Percentiles rank a stretch among this genome's conserved stretches.
These are phyloP conservation scores for Cyprinodon diabolis DNA, from an alignment of 2,797 vertebrate genomes.

Conservation along the genomic window DNA sequence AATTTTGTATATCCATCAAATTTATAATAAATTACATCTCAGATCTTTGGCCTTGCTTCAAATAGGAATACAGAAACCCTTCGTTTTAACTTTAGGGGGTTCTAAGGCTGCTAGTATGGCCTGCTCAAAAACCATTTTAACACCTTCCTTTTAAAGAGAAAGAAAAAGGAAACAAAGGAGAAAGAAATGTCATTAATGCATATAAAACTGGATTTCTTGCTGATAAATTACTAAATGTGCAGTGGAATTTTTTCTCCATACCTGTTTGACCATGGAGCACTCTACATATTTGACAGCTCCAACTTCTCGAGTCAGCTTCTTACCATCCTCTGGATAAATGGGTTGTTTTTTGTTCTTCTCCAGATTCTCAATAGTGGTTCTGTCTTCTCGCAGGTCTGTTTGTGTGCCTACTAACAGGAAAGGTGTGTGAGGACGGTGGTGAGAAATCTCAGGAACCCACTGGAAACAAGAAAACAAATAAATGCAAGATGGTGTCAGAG, in stretches of 20 bases:
- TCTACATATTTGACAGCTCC: constrained; percentile 97
- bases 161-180: neutral
- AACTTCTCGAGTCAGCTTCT: constrained; percentile 93
- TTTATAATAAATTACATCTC: constrained; percentile 36
- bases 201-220: neutral
- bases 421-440: constrained; percentile 96
- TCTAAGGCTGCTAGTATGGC: constrained; percentile 83
- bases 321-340: constrained; percentile 89
- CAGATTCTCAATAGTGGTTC: constrained; percentile 95
- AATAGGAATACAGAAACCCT: constrained; percentile 79
- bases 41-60: constrained; percentile 56
- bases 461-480: constrained; percentile 49
- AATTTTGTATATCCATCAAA: constrained; percentile 27
- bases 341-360: constrained; percentile 99
- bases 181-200: neutral
- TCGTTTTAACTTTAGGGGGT: constrained; percentile 82
- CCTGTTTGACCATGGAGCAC: constrained; percentile 97
- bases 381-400: constrained; percentile 94
- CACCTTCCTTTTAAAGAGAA: constrained; percentile 71
- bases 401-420: constrained; percentile 98
- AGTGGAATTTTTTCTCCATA: constrained; percentile 54
- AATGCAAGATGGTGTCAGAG: neutral
- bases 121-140: constrained; percentile 85
- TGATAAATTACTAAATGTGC: neutral
- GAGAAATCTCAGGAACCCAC: constrained; percentile 99